A percentile compares a stretch with the other conserved stretches of the same genome.
Conservation (phyloP, 1,140 invertebrate species). For the Magallana ariakensis region DNA sequence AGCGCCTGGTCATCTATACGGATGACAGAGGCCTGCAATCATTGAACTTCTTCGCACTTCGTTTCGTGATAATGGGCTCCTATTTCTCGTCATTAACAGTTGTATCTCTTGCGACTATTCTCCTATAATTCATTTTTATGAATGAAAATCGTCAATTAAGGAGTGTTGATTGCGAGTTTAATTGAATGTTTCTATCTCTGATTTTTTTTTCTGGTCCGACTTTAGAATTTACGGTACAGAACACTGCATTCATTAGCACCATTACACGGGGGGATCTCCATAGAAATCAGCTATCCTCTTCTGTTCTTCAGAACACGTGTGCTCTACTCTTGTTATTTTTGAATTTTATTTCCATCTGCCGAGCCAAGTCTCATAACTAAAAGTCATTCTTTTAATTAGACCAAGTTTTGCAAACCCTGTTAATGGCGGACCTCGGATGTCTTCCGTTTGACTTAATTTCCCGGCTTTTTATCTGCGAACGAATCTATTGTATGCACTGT, state of each 20-base stretch:
- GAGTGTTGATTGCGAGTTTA: conserved; percentile 28
- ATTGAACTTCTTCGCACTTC: conserved; percentile 7
- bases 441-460: conserved; percentile 18
- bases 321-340: conserved; percentile 20
- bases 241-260: background rate
- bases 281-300: background rate
- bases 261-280: background rate
- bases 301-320: background rate
- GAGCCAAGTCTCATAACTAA: background rate
- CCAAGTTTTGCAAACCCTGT: background rate
- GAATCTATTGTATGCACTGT: background rate
- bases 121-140: conserved; percentile 10
- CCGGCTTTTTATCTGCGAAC: background rate
- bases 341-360: conserved; percentile 23
- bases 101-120: background rate
- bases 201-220: background rate
- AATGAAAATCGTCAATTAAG: conserved; percentile 37
- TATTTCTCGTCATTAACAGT: conserved; percentile 3
- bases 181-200: conserved; percentile 9
- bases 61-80: background rate
- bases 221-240: conserved; percentile 13
- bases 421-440: background rate
- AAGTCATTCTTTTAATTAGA: background rate
- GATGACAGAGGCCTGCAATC: background rate
- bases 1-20: background rate